Evolutionary conservation across 2,797 vertebrate species (phyloP).

Genomic region (Amphiprion clarkii): DNA sequence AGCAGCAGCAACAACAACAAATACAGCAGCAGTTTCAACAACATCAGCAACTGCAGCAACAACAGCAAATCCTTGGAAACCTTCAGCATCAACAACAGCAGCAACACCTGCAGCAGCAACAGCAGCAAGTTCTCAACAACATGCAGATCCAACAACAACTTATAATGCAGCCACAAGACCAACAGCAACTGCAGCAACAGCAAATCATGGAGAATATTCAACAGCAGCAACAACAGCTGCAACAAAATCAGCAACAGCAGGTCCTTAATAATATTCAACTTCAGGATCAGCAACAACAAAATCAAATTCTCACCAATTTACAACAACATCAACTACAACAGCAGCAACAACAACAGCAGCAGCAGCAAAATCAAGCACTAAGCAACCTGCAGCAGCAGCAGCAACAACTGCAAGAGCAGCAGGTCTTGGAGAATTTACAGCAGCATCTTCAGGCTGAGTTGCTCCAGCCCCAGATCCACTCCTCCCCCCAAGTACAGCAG

Average conservation of each 20-base stretch:
- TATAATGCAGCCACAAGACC: slow-evolving; percentile 75
- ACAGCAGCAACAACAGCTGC: slow-evolving; percentile 76
- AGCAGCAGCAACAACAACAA: slow-evolving; percentile 68
- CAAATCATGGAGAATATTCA: slow-evolving; percentile 79
- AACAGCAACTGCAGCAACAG: slow-evolving; percentile 70
- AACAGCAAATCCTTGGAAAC: slow-evolving; percentile 77
- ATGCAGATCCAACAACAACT: slow-evolving; percentile 85
- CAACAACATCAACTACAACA: slow-evolving; percentile 82
- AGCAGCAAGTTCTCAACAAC: slow-evolving; percentile 72
- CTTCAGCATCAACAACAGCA: slow-evolving; percentile 68
- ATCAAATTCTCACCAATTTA: slow-evolving; percentile 82
- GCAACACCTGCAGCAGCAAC: slow-evolving; percentile 70
- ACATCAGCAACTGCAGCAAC: slow-evolving; percentile 73
- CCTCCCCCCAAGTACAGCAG: slow-evolving; percentile 81
- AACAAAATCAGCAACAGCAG: slow-evolving; percentile 85
- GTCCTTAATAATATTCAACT: slow-evolving; percentile 85
- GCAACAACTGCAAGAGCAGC: slow-evolving; percentile 85
- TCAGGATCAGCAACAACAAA: slow-evolving; percentile 84
- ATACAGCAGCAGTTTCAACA: slow-evolving; percentile 73
- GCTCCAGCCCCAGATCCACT: slow-evolving; percentile 89
- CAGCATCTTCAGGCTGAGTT: slow-evolving; percentile 92
- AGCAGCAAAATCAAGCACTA: slow-evolving; percentile 79
- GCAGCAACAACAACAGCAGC: slow-evolving; percentile 71
- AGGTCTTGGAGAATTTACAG: slow-evolving; percentile 84
- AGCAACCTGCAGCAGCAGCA: slow-evolving; percentile 79